Evolutionary conservation across 2,888 invertebrate genomes (phyloP), one percentile per base, ranked within the genome.

Genomic region (Thymelicus sylvestris): DNA sequence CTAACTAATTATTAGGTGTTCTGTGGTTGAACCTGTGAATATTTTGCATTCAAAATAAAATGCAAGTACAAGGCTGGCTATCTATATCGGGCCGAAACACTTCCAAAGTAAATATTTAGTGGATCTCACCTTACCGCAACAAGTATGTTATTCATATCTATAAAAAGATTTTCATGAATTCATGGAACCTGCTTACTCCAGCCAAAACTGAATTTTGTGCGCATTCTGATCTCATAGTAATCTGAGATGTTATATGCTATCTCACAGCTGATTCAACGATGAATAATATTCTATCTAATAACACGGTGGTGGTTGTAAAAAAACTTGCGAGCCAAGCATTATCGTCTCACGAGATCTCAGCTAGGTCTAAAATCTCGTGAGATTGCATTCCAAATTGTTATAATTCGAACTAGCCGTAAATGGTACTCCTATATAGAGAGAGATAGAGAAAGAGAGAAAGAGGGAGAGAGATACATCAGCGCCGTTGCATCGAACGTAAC

Each of bases 31-130:
- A 57, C 62, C 62, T 59, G 61, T 7, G 52, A 44, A 71, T 74
- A 73, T 68, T 70, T 52, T 10, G 13, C 62, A 60, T 41, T 70
- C 19, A 62, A 66, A 73, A 76, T 72, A 72, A 75, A 78, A 76
- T 74, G 73, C 74, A 76, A 75, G 75, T 75, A 78, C 79, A 77
- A 78, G 76, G 78, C 74, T 60, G 63, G 8, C 69, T 44, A 52
- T 73, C 75, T 81, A 78, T 78, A 78, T 78, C 74, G 39, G 74
- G 73, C 66, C 50, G 59, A 68, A 72, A 71, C 69, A 72, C 67
- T 67, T 69, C 61, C 50, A 64, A 76, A 74, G 75, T 79, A 79
- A 80, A 80, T 80, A 80, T 80, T 79, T 77, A 60, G 59, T 44
- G 39, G 47, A 69, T 7, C 57, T 44, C 63, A 59, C 39, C 65